Base-by-base conservation (phyloP, 1,140 invertebrate genomes). In the Sycobia sp. region DNA sequence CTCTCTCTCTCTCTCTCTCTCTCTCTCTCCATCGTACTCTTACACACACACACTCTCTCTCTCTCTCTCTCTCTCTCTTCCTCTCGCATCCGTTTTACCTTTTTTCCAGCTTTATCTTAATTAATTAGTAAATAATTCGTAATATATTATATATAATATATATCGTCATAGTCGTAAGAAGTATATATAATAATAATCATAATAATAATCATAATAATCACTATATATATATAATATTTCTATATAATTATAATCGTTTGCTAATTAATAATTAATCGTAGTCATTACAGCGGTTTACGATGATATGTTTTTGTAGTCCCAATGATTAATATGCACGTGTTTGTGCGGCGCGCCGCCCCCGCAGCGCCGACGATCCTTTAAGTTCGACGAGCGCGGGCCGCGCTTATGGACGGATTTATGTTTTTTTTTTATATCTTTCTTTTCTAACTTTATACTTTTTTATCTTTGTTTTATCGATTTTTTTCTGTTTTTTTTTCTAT, bases 231-330 rank as follows among this genome's bases (percentile, higher is more conserved):
- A n/a, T n/a, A n/a, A n/a, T n/a, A n/a, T n/a, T n/a, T n/a, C n/a
- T n/a, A n/a, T 68, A 63, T 66, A 62, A 47, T 60, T 65, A 44
- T 60, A 60, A 65, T 65, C 53, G 43, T 55, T 59, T 53, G 36
- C 43, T 60, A 65, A 60, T 60, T 54, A 59, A 55, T 65, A 65
- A 60, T 65, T 65, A 65, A 60, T 65, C 51, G 57, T 65, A 65
- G 51, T 59, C 36, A 55, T 65, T 65, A 65, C 63, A 67, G 68
- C 68, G n/a, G n/a, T 72, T 68, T 71, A 79, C 69, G 76, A 79
- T 82, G 79, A 82, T 82, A 82, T 82, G 80, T 73, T 81, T 79
- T 81, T 81, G 78, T 82, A 82, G 79, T 81, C 79, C 79, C 79
- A 80, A 82, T 81, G 78, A 80, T 79, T 80, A 81, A 80, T 81